Evolutionary conservation across 2,888 invertebrate species (phyloP).

Genomic region (Lasioglossum zephyrum): DNA sequence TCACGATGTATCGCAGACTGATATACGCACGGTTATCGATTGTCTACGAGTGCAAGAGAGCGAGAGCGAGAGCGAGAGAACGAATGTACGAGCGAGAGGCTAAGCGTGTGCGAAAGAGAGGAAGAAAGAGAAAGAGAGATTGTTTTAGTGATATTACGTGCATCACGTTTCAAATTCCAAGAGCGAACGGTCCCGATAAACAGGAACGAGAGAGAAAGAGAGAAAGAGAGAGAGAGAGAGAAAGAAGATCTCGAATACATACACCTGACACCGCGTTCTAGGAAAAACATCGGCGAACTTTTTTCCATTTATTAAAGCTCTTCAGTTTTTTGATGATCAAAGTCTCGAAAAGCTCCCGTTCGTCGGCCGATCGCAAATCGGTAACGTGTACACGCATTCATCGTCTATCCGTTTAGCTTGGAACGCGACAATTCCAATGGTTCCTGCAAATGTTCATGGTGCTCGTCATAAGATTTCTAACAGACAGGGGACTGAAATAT

Average conservation of each 20-base stretch:
- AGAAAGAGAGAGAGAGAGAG: too few species aligned
- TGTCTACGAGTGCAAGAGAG: slow-evolving; percentile 34
- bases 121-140: not conserved
- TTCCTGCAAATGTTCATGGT: slow-evolving; percentile 58
- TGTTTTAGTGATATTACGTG: slow-evolving; percentile 52
- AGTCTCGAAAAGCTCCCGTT: slow-evolving; percentile 1
- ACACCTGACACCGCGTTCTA: slow-evolving; percentile 35
- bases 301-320: slow-evolving; percentile 46
- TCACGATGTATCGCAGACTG: slow-evolving; percentile 75
- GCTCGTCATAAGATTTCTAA: slow-evolving; percentile 54
- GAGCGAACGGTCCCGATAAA: slow-evolving; percentile 31
- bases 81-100: not conserved
- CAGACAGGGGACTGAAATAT: slow-evolving; percentile 40
- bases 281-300: slow-evolving; percentile 21
- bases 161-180: slow-evolving; percentile 60
- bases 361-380: slow-evolving; percentile 18
- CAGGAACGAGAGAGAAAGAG: not conserved
- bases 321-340: slow-evolving; percentile 28
- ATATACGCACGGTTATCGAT: slow-evolving; percentile 70
- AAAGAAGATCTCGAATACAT: slow-evolving; percentile 1
- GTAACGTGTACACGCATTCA: not conserved
- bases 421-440: slow-evolving; percentile 52
- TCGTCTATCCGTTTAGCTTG: slow-evolving; percentile 50
- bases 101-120: slow-evolving; percentile 16
- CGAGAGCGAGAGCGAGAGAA: not conserved